phyloP scores from a whole-genome alignment of 2,797 vertebrate species.

The Decapterus maruadsi region DNA sequence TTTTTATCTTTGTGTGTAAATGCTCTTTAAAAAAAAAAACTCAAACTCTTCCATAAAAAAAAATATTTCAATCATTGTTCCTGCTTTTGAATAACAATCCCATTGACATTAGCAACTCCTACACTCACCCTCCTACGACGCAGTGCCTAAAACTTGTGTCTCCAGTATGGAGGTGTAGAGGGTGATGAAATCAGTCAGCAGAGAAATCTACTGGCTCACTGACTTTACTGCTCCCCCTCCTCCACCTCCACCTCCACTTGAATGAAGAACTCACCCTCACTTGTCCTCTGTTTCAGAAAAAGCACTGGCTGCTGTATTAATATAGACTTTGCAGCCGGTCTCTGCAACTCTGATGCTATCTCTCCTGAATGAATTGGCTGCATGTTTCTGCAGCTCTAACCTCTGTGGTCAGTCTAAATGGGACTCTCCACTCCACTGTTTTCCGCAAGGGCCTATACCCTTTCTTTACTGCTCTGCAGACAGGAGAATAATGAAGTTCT shows the following conservation, averaged over 20 bases:
- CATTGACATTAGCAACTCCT: slow-evolving; percentile 72
- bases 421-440: slow-evolving; percentile 47
- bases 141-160: slow-evolving; percentile 55
- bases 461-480: slow-evolving; percentile 49
- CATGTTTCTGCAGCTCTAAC: slow-evolving; percentile 51
- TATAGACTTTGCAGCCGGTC: slow-evolving; percentile 46
- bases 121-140: slow-evolving; percentile 65
- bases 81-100: slow-evolving; percentile 66
- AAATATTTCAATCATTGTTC: slow-evolving; percentile 40
- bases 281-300: slow-evolving; percentile 54
- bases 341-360: slow-evolving; percentile 69
- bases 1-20: neutral
- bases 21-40: slow-evolving; percentile 13
- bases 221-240: slow-evolving; percentile 54
- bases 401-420: slow-evolving; percentile 62
- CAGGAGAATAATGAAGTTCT: slow-evolving; percentile 70
- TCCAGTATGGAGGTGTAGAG: slow-evolving; percentile 63
- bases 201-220: slow-evolving; percentile 66
- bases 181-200: slow-evolving; percentile 69
- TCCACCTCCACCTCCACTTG: slow-evolving; percentile 35
- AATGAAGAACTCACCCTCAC: slow-evolving; percentile 59
- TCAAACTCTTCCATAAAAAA: slow-evolving; percentile 18
- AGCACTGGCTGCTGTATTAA: slow-evolving; percentile 42
- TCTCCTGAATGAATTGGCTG: slow-evolving; percentile 71
- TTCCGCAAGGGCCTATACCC: slow-evolving; percentile 26